Base-by-base conservation (phyloP, 37 sponge, comb jelly and placozoan species). In the Chondrosia reniformis region DNA sequence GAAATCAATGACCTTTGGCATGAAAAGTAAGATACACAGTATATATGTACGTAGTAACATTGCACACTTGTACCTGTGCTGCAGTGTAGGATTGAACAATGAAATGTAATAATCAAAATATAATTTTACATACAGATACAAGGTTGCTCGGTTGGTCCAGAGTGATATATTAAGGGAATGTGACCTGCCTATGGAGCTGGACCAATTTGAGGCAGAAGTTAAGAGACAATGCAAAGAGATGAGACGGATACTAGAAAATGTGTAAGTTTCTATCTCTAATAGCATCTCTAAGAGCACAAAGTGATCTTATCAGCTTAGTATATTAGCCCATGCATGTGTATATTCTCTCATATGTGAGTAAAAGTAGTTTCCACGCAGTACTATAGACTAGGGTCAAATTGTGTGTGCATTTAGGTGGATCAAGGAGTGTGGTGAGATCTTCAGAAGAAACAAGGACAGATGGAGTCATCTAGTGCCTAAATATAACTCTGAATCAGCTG, bases 401-500 rank as follows among this genome's bases (percentile, higher is more conserved):
- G 52, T 49, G n/a, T 79, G 17, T 21, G 17, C 4, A 33, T 43
- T 33, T 46, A 96, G 91, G 49, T 96, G 97, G 97, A 64, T 96
- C 33, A 38, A 17, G 42, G 97, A 96, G 33, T 96, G 97, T 83
- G 91, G 91, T 8, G 82, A 87, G 4, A 25, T 93, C 25, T 86
- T 96, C 64, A 77, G 84, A 15, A 77, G 55, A 6, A 46, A 86
- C 66, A 87, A 85, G 67, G 46, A 42, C 33, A 45, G 45, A 45
- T 96, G 97, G 97, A 63, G 81, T 0, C 89, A 93, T 65, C 81
- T 96, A 45, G 84, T 96, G 24, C 97, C 97, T 30, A 31, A 58
- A 33, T 43, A 75, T 13, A 45, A 80, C 5, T 52, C 49, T 27
- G 65, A 84, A 24, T 22, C 65, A 10, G 83, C 94, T 6, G 80